Evolutionary conservation across 2,797 vertebrate genomes (phyloP).

Genomic region (Leptodactylus fallax): DNA sequence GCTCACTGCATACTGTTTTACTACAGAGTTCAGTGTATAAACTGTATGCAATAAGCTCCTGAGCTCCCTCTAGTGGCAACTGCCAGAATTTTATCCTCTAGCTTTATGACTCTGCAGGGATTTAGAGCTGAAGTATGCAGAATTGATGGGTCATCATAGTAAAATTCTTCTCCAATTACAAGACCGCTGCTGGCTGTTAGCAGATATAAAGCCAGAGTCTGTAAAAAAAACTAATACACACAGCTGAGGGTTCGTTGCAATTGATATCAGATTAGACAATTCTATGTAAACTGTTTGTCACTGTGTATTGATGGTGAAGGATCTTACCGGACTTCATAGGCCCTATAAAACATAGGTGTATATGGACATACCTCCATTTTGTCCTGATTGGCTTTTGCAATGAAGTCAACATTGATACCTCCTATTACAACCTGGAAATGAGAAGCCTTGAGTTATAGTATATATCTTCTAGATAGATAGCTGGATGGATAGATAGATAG

Average conservation of each 20-base stretch:
- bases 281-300: not conserved
- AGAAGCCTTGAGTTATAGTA: not conserved
- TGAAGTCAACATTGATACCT: conserved; percentile 89
- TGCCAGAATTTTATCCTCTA: not conserved
- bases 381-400: conserved; percentile 83
- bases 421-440: conserved; percentile 86
- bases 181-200: not conserved
- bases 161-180: no score
- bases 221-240: not conserved
- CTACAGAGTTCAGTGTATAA: no score
- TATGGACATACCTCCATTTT: conserved; percentile 76
- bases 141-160: no score
- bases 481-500: no score
- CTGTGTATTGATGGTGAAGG: not conserved
- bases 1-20: no score
- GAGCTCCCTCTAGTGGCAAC: not conserved
- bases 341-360: not conserved
- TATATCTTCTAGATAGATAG: not conserved
- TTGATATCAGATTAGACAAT: not conserved
- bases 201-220: not conserved
- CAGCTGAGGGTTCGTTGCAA: not conserved
- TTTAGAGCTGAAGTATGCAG: not conserved
- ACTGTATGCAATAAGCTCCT: no score
- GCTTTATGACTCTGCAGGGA: not conserved
- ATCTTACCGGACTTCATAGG: not conserved